Evolutionary conservation across 2,113 vertebrate genomes (phyloP).

Genomic region (Macquaria ambigua): DNA sequence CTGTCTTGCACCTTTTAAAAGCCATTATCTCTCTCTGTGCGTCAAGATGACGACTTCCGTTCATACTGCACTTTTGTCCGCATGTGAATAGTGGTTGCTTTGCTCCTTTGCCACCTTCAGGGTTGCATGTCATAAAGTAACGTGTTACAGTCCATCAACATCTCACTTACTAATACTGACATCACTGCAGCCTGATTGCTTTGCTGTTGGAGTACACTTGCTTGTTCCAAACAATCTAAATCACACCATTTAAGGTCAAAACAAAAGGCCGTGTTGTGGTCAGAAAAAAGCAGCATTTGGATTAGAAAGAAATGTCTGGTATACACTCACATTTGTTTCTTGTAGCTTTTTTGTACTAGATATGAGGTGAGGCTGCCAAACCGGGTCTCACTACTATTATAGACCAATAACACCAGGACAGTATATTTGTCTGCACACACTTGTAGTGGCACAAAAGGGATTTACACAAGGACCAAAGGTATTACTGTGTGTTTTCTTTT

Average conservation of each 20-base stretch:
- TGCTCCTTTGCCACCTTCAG: constrained; percentile 24
- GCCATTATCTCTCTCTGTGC: background rate
- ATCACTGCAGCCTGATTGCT: constrained; percentile 29
- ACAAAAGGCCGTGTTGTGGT: constrained; percentile 38
- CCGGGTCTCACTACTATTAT: constrained; percentile 3
- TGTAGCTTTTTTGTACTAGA: constrained; percentile 24
- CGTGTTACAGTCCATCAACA: constrained; percentile 35
- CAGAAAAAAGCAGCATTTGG: constrained; percentile 70
- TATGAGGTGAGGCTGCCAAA: constrained; percentile 33
- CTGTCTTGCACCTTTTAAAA: constrained; percentile 25
- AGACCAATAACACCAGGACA: constrained; percentile 26
- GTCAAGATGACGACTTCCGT: constrained; percentile 20
- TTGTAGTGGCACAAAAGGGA: constrained; percentile 24
- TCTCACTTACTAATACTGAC: constrained; percentile 50
- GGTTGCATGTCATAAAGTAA: constrained; percentile 36
- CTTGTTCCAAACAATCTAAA: constrained; percentile 49
- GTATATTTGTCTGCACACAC: constrained; percentile 3
- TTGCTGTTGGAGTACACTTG: constrained; percentile 48
- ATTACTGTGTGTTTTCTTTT: constrained; percentile 20
- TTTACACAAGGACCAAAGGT: constrained; percentile 9
- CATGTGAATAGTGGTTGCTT: constrained; percentile 73
- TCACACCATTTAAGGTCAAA: constrained; percentile 73
- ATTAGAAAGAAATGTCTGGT: constrained; percentile 54
- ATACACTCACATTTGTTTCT: constrained; percentile 40
- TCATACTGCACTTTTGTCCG: constrained; percentile 58